A percentile compares a stretch with the other conserved stretches of the same genome.
Evolutionary conservation across 2,113 vertebrate genomes (phyloP).

Genomic region (Hemiprocne comata): DNA sequence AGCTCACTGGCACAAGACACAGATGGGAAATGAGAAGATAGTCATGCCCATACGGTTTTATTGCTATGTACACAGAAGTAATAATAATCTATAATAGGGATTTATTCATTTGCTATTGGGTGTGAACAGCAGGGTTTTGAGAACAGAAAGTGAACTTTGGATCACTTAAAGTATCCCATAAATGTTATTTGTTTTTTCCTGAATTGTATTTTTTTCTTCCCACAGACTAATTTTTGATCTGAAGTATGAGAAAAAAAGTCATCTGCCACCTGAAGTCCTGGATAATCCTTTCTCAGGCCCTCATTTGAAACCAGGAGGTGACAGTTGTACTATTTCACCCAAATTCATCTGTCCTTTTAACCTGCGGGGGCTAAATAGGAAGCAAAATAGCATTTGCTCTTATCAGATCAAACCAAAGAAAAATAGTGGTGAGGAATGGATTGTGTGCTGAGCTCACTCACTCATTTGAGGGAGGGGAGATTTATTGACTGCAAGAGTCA

Average conservation of each 20-base stretch:
- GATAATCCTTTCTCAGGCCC: background rate
- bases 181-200: background rate
- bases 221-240: conserved; percentile 26
- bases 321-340: conserved; percentile 40
- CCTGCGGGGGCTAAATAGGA: background rate
- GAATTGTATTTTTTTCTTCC: background rate
- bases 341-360: conserved; percentile 45
- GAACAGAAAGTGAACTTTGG: background rate
- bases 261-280: background rate
- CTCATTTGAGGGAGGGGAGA: background rate
- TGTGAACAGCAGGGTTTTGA: background rate
- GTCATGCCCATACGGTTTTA: background rate
- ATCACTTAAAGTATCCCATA: background rate
- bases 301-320: conserved; percentile 16
- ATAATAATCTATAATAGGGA: conserved; percentile 1
- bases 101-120: background rate
- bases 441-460: background rate
- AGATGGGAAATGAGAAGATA: conserved; percentile 20
- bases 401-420: conserved; percentile 38
- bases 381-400: conserved; percentile 27
- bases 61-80: background rate
- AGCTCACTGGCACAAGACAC: background rate
- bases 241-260: background rate
- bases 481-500: conserved; percentile 31
- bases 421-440: conserved; percentile 38